Evolutionary conservation across 2,113 vertebrate genomes (phyloP), one percentile per base, ranked within the genome.

Genomic region (Cololabis saira): DNA sequence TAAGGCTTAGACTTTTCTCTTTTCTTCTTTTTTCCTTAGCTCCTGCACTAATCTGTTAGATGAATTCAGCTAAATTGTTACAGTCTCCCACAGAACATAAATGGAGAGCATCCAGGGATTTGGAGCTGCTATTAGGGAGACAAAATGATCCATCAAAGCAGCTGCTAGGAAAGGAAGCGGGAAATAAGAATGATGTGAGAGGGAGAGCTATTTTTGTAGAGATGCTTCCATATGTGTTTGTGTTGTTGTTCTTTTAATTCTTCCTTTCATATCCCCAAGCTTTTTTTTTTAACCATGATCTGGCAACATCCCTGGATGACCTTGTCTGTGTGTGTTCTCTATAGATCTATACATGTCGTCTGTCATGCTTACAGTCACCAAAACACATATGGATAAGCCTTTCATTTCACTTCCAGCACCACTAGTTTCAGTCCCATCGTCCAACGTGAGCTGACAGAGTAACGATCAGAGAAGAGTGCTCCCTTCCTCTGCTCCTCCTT

Each of bases 131-230:
- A 88, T 89, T 90, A 88, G 59, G 77, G 72, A 88, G 81, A 86
- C 77, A 90, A 91, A 92, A 84, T 84, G 83, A 90, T 86, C 85
- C 71, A 87, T 89, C 81, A 91, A 81, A 90, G 79, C 82, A 89
- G 83, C 80, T 89, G 70, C 80, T 81, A n/a, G 59, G 70, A 68
- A 82, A 79, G 70, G 68, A 90, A 78, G 48, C 53, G 40, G 71
- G 78, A 81, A 85, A 85, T 76, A 74, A 71, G 61, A 71, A 83
- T 76, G 74, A 71, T 72, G 78, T 77, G 80, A 79, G 62, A 79
- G 57, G 86, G 63, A 73, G 67, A 77, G 78, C 80, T 90, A 87
- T 89, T 92, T 90, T 81, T 65, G 66, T 68, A 72, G 51, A 18
- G 53, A 69, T 61, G 58, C 53, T 60, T 61, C 44, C 16, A 47